Evolutionary conservation across 23 tunicate genomes (phyloP).

Genomic region (Corella eumyota): DNA sequence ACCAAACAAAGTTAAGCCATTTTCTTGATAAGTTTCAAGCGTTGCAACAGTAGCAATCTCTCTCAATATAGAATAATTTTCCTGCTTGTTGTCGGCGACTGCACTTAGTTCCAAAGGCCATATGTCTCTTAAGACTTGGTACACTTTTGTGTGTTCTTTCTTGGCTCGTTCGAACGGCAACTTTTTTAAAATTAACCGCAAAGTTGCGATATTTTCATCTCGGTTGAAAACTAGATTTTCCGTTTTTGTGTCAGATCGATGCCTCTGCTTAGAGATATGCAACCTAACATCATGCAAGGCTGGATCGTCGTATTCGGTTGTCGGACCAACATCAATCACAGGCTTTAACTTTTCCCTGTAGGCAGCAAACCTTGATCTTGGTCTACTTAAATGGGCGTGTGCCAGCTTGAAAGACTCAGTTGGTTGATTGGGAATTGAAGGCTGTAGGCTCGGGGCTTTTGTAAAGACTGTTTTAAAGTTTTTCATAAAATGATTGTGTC

Average conservation of each 20-base stretch:
- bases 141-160: slow-evolving; percentile 45
- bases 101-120: slow-evolving; percentile 57
- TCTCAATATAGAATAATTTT: slow-evolving; percentile 21
- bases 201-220: slow-evolving; percentile 21
- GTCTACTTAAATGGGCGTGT: slow-evolving; percentile 42
- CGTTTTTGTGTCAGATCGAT: neutral
- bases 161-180: slow-evolving; percentile 65
- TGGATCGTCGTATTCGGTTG: slow-evolving; percentile 40
- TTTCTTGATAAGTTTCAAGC: slow-evolving; percentile 26
- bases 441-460: slow-evolving; percentile 7
- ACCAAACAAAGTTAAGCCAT: slow-evolving; percentile 75
- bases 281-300: slow-evolving; percentile 22
- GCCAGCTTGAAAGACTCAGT: slow-evolving; percentile 47
- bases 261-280: slow-evolving; percentile 16
- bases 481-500: slow-evolving; percentile 32
- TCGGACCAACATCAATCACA: slow-evolving; percentile 10
- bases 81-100: slow-evolving; percentile 10
- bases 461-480: slow-evolving; percentile 32
- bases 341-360: slow-evolving; percentile 7
- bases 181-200: slow-evolving; percentile 21
- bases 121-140: slow-evolving; percentile 30
- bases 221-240: slow-evolving; percentile 25
- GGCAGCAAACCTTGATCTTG: slow-evolving; percentile 31
- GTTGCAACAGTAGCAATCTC: slow-evolving; percentile 45
- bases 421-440: slow-evolving; percentile 59